Base-by-base conservation (phyloP, 2,113 vertebrate genomes). In the Platysternon megacephalum region DNA sequence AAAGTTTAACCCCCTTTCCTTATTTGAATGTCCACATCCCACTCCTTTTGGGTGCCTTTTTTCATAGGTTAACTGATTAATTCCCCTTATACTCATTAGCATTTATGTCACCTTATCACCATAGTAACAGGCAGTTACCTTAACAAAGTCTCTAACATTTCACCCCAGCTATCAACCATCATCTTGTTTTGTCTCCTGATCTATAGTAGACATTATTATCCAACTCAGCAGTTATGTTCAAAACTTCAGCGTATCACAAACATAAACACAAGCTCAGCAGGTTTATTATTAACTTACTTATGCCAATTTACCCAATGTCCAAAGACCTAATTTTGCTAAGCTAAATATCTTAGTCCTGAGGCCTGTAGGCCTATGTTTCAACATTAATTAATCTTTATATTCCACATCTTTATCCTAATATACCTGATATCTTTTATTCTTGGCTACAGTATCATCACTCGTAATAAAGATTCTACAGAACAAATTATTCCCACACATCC, bases 401-500 rank as follows among this genome's bases (percentile, higher is more conserved):
- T 35, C 29, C 32, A 65, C 58, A 32, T 65, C 2, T 65, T 35
- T 65, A 35, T 65, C 32, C 58, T 65, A 61, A 35, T 65, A 35
- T 17, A 68, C 4, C 35, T n/a, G 35, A 68, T n/a, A n/a, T 35
- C 14, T 68, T 68, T 68, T 68, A 68, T 68, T 35, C 35, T n/a
- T 68, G 8, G 17, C 61, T n/a, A 68, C 61, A 68, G 49, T 88
- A 79, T 90, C 48, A 82, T 87, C 19, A 14, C 28, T n/a, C 90
- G 53, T 87, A 44, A 88, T 87, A 87, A 28, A 89, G 91, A 93
- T 90, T 79, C 55, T 87, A 21, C 88, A 87, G 58, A 46, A 93
- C 79, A 91, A 95, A 85, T 94, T 42, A 86, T 58, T 39, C 79
- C 74, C 79, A 86, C 82, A 26, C 65, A 61, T 79, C 26, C 19